These are phyloP conservation scores for Sabellastarte sp. DNA, from an alignment of 2,888 invertebrate genomes.

Conservation along the genomic window DNA sequence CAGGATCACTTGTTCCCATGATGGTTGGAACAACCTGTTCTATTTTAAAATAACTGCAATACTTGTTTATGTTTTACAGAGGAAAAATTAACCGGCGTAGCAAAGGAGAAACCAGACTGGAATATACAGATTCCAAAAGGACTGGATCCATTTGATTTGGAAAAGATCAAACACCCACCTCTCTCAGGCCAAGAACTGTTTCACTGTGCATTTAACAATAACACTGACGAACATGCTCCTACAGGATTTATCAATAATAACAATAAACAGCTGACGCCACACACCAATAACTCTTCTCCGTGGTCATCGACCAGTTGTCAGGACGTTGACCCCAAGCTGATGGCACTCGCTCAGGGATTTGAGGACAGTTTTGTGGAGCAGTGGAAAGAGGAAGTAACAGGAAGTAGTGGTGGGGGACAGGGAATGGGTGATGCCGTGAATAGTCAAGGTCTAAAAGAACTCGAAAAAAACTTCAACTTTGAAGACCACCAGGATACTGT, in stretches of 20 bases:
- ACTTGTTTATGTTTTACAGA: slow-evolving; percentile 14
- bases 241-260: too few species aligned
- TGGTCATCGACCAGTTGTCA: not conserved
- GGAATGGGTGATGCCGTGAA: not conserved
- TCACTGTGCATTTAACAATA: slow-evolving; percentile 22
- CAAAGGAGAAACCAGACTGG: not conserved
- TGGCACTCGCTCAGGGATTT: slow-evolving; percentile 30
- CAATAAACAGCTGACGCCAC: too few species aligned
- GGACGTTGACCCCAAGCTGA: slow-evolving; percentile 11
- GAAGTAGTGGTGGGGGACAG: not conserved
- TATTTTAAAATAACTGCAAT: too few species aligned
- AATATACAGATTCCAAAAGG: slow-evolving; percentile 19
- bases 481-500: slow-evolving; percentile 32
- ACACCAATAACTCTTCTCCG: not conserved
- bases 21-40: too few species aligned
- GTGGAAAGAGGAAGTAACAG: slow-evolving; percentile 22
- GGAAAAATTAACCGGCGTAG: slow-evolving; percentile 12
- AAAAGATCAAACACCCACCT: slow-evolving; percentile 6
- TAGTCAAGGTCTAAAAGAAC: not conserved
- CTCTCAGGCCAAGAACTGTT: slow-evolving; percentile 33
- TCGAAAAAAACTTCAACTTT: not conserved
- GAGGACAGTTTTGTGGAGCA: slow-evolving; percentile 40
- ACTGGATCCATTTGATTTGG: slow-evolving; percentile 20
- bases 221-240: too few species aligned
- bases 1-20: too few species aligned